Evolutionary conservation across 2,888 invertebrate species (phyloP), one percentile per base, ranked within the genome.

Genomic region (Hyles lineata): DNA sequence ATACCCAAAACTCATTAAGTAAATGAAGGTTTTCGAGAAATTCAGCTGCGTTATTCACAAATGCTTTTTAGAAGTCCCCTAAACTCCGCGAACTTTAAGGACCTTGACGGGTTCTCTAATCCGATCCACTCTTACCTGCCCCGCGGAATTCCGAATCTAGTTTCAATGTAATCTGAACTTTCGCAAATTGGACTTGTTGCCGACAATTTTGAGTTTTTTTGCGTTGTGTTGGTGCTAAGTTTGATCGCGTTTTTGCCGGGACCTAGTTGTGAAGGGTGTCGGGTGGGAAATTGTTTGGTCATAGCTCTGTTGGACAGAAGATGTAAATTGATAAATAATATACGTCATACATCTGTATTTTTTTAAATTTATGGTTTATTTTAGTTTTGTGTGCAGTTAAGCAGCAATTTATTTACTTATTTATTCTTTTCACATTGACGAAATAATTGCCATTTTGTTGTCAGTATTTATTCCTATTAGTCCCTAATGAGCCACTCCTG

Each of bases 81-180:
- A 17, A 67, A 25, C 23, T 17, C 4, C 15, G 15, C 15, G 1
- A 67, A 50, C 43, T 43, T 67, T 62, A 4, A n/a, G 62, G 62
- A 11, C 43, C 21, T 23, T 43, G 23, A 43, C 63, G 43, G 43
- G 55, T 55, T 55, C 43, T 67, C 50, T 50, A 67, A 67, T 50
- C 43, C 67, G 67, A 67, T 67, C 63, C 63, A 43, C 32, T 63
- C 23, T 4, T 67, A 67, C 67, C 67, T 67, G 63, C 35, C 63
- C 63, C 63, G 11, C 21, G 67, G 67, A 23, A 50, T 50, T 67
- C 17, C 43, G 67, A 67, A 67, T 67, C 67, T 17, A 67, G 67
- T 67, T 67, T 50, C 67, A 23, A 67, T 67, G 67, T 67, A 67
- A 67, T 67, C 67, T 67, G 67, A 67, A 67, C 67, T 67, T 55